A percentile compares a stretch with the other conserved stretches of the same genome.
Conservation (phyloP, 2,797 vertebrate genomes). For the Artibeus lituratus region DNA sequence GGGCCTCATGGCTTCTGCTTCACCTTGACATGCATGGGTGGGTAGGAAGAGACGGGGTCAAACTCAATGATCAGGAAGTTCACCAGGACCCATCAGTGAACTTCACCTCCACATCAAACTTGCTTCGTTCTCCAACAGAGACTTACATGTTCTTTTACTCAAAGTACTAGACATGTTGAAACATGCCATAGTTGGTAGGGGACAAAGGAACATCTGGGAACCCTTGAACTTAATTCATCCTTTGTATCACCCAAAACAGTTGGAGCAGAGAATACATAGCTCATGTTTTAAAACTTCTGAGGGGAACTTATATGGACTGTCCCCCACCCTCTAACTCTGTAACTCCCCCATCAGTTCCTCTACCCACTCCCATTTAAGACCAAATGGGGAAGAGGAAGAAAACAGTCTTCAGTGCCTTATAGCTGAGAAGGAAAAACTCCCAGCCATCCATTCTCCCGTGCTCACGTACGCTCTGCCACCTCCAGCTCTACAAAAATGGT, state of each 20-base stretch:
- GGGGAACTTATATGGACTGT: not conserved
- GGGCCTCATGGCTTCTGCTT: not conserved
- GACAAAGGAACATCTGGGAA: not conserved
- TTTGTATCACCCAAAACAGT: not conserved
- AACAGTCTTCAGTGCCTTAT: not conserved
- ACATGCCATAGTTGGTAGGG: not conserved
- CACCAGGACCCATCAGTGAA: not conserved
- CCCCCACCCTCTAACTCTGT: accelerated
- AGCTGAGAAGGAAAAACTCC: not conserved
- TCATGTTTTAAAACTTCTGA: not conserved
- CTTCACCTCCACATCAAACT: too few relatives aligned
- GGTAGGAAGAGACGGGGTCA: not conserved
- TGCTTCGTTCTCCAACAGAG: not conserved
- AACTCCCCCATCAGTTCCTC: not conserved
- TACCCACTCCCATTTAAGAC: not conserved
- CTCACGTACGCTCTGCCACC: not conserved
- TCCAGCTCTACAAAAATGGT: not conserved
- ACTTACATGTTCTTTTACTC: not conserved
- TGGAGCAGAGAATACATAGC: accelerated
- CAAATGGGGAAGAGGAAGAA: not conserved
- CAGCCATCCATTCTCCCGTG: not conserved
- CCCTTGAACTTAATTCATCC: not conserved
- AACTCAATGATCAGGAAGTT: not conserved
- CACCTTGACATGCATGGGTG: not conserved
- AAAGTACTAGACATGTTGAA: not conserved